Evolutionary conservation across 2,113 vertebrate species (phyloP).

Genomic region (Pollimyrus isidori): DNA sequence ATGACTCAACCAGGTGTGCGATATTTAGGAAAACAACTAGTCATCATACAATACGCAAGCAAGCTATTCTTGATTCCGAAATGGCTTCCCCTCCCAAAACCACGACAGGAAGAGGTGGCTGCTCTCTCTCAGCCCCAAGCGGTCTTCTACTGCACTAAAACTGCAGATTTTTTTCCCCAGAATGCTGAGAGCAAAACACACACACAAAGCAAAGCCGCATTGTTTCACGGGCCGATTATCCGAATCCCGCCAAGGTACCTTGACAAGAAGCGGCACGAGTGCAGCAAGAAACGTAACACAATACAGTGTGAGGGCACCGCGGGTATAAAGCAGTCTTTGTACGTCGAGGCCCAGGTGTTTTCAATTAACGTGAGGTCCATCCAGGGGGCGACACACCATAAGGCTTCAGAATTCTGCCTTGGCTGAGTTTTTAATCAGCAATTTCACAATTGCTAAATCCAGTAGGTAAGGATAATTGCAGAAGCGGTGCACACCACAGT

Average conservation of each 20-base stretch:
- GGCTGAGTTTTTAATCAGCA: not conserved
- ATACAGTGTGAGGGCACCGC: not conserved
- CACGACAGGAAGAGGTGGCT: not conserved
- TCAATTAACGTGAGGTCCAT: not conserved
- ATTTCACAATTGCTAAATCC: not conserved
- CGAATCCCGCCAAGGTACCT: not conserved
- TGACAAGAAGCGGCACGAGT: not conserved
- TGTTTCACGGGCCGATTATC: not conserved
- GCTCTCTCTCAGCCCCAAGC: not conserved
- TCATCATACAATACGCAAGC: not conserved
- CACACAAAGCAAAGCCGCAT: not conserved
- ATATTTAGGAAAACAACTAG: not conserved
- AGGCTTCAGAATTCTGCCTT: not conserved
- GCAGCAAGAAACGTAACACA: not conserved
- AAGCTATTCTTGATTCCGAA: not conserved
- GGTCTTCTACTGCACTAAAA: not conserved
- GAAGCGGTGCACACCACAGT: not conserved
- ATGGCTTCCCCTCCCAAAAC: not conserved
- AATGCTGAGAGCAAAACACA: not conserved
- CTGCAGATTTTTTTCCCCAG: not conserved
- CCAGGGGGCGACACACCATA: not conserved
- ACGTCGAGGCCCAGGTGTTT: not conserved
- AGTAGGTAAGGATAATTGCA: not conserved
- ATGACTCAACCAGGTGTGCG: conserved; percentile 3
- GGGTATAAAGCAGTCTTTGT: not conserved